A percentile compares a stretch with the other conserved stretches of the same genome.
Evolutionary conservation across 2,113 vertebrate species (phyloP).

Genomic region (Pluvialis apricaria): DNA sequence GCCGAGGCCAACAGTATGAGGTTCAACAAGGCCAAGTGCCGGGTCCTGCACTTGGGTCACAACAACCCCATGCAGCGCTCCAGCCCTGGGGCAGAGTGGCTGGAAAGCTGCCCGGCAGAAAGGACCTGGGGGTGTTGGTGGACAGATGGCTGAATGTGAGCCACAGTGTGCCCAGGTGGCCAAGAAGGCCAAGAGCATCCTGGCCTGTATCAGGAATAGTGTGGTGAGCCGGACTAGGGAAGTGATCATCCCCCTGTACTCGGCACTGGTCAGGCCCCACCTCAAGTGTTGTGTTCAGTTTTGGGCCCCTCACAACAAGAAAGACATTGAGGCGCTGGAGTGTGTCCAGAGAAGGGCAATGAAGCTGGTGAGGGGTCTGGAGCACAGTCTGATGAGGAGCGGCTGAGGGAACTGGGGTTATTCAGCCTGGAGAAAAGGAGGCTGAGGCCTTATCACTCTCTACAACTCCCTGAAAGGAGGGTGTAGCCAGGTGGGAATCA

Average conservation of each 20-base stretch:
- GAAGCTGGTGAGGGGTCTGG: background rate
- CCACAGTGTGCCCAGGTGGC: background rate
- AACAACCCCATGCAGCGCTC: background rate
- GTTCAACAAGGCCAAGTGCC: no score
- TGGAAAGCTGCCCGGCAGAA: background rate
- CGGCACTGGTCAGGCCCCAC: background rate
- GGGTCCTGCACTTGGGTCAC: background rate
- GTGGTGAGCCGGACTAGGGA: background rate
- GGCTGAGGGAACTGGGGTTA: background rate
- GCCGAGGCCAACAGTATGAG: no score
- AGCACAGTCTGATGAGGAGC: background rate
- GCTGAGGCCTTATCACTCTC: no score
- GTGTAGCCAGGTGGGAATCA: background rate
- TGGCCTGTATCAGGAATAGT: background rate
- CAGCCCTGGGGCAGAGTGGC: no score
- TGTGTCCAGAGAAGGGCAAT: background rate
- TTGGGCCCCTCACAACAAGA: background rate
- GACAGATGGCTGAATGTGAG: background rate
- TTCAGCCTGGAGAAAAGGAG: background rate
- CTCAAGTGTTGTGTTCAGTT: background rate
- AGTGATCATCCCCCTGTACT: background rate
- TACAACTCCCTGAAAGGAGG: no score
- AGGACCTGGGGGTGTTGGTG: background rate
- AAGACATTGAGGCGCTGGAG: background rate
- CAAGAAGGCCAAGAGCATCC: background rate